A percentile compares a stretch with the other conserved stretches of the same genome.
These are phyloP conservation scores for Gambusia yucatana DNA, from an alignment of 2,797 vertebrate species.

Conservation along the genomic window DNA sequence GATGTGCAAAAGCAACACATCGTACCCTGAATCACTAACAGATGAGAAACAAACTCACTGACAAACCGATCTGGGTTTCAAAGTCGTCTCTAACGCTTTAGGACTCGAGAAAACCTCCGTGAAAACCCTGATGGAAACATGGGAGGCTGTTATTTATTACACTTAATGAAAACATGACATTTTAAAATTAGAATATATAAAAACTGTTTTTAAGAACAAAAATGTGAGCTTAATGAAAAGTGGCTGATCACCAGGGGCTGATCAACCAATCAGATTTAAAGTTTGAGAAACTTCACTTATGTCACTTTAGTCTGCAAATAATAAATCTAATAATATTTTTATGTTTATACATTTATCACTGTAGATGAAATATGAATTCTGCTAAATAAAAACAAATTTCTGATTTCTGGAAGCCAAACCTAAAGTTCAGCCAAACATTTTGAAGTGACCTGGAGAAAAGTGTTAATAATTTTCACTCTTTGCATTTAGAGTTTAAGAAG, in stretches of 20 bases:
- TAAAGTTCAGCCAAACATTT: neutral
- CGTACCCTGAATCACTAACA: too few relatives aligned
- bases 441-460: neutral
- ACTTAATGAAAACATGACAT: neutral
- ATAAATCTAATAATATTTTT: neutral
- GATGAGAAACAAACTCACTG: too few relatives aligned
- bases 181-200: neutral
- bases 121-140: too few relatives aligned
- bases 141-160: too few relatives aligned
- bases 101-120: too few relatives aligned
- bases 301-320: neutral
- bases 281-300: neutral
- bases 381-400: too few relatives aligned
- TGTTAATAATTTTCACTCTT: neutral
- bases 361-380: neutral
- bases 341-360: neutral
- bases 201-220: too few relatives aligned
- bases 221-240: neutral
- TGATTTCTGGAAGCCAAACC: neutral
- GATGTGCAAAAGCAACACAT: too few relatives aligned
- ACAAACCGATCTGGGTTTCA: too few relatives aligned
- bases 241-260: neutral
- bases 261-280: neutral
- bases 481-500: slow-evolving; percentile 93
- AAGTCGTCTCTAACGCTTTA: too few relatives aligned